Evolutionary conservation across 2,797 vertebrate species (phyloP).

Genomic region (Pseudotriccus pelzelni): DNA sequence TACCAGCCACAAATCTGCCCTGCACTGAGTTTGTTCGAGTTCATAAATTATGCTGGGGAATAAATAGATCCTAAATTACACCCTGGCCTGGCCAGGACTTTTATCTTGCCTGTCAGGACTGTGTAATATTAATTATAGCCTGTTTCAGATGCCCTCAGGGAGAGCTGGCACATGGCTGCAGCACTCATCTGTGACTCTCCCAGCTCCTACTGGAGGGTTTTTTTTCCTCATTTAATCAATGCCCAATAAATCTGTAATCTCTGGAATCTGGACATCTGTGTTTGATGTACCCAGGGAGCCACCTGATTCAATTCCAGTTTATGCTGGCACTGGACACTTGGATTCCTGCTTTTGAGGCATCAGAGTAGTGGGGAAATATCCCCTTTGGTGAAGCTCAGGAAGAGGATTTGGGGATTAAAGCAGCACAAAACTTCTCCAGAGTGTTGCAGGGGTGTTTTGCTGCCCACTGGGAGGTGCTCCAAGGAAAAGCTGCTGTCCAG

Average conservation of each 20-base stretch:
- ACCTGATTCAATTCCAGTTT: conserved; percentile 37
- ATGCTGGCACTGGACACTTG: background rate
- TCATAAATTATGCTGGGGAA: conserved; percentile 51
- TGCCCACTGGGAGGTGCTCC: background rate
- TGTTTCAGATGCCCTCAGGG: background rate
- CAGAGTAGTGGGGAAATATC: background rate
- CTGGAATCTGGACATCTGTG: conserved; percentile 10
- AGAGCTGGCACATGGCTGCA: conserved; percentile 9
- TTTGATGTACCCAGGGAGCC: background rate
- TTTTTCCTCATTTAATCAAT: conserved; percentile 11
- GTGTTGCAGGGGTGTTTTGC: background rate
- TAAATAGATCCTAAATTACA: conserved; percentile 64
- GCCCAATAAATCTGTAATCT: conserved; percentile 50
- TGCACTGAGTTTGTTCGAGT: background rate
- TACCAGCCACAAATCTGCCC: conserved; percentile 13
- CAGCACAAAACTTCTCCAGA: background rate
- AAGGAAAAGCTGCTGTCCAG: background rate
- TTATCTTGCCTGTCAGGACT: conserved; percentile 33
- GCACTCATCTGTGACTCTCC: background rate
- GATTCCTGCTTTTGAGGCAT: background rate
- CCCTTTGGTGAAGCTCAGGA: background rate
- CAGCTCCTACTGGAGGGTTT: background rate
- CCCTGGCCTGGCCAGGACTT: conserved; percentile 44
- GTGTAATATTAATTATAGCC: conserved; percentile 22
- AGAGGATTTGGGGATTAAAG: background rate